phyloP scores from a whole-genome alignment of 1,140 invertebrate genomes.

The Latrodectus geometricus region DNA sequence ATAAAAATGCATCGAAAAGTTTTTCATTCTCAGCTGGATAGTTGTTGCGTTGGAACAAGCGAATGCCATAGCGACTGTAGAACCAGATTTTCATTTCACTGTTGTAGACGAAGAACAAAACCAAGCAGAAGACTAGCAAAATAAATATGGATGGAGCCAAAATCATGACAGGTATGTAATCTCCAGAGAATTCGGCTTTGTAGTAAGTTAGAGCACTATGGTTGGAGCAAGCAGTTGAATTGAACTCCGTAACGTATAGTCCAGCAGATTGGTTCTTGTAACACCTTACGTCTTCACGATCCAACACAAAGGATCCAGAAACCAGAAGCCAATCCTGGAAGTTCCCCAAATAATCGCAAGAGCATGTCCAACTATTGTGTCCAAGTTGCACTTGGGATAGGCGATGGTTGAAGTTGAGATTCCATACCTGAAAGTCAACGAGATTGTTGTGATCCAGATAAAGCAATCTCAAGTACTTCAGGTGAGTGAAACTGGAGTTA shows the following conservation, averaged over 20 bases:
- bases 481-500: constrained; percentile 82
- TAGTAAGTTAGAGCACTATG: constrained; percentile 70
- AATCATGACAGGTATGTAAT: constrained; percentile 76
- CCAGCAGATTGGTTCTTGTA: constrained; percentile 77
- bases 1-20: constrained; percentile 91
- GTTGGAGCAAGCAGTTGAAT: constrained; percentile 69
- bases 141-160: constrained; percentile 63
- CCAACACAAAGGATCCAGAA: constrained; percentile 26
- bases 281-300: constrained; percentile 48
- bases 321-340: constrained; percentile 81
- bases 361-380: constrained; percentile 88
- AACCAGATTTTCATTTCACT: constrained; percentile 70
- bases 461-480: constrained; percentile 83
- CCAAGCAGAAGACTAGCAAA: constrained; percentile 70
- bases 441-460: constrained; percentile 87
- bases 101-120: constrained; percentile 85
- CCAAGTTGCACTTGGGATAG: constrained; percentile 80
- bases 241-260: constrained; percentile 58
- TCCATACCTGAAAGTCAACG: constrained; percentile 87
- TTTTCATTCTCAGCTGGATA: constrained; percentile 81
- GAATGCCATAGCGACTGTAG: constrained; percentile 72
- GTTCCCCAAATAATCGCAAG: constrained; percentile 88
- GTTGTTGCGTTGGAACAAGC: constrained; percentile 74
- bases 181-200: constrained; percentile 66
- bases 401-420: constrained; percentile 78